Evolutionary conservation across 2,113 vertebrate species (phyloP).

Genomic region (Hemibagrus wyckioides): DNA sequence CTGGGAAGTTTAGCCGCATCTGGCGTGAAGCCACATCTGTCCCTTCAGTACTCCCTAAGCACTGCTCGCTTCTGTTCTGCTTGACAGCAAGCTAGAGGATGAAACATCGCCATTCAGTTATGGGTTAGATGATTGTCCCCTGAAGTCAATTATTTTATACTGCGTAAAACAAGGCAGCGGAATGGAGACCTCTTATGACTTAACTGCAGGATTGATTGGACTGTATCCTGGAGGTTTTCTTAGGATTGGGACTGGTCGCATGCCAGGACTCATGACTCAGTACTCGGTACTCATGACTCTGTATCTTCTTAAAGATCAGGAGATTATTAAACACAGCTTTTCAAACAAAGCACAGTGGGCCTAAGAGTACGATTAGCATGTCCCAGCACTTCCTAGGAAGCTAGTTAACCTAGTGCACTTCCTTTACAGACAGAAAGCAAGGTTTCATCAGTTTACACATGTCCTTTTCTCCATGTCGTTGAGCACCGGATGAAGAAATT

Average conservation of each 20-base stretch:
- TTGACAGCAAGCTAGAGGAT: neutral
- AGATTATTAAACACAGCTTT: constrained; percentile 35
- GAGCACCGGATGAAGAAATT: constrained; percentile 17
- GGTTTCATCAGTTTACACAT: neutral
- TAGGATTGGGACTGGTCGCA: neutral
- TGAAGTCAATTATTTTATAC: constrained; percentile 27
- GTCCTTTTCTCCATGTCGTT: neutral
- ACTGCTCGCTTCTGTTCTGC: neutral
- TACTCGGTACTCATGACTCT: neutral
- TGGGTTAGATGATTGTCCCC: constrained; percentile 9
- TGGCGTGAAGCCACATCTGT: neutral
- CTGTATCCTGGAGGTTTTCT: neutral
- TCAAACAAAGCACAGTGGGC: constrained; percentile 21
- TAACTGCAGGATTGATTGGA: neutral
- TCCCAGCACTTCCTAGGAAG: constrained; percentile 12
- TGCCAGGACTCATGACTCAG: neutral
- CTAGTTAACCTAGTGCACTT: constrained; percentile 31
- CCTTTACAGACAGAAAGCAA: constrained; percentile 8
- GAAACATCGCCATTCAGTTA: constrained; percentile 6
- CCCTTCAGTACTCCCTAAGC: neutral
- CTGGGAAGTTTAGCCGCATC: neutral
- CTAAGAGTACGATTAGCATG: constrained; percentile 28
- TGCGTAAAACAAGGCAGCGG: neutral
- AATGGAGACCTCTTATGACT: constrained; percentile 13
- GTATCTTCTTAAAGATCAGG: neutral